Evolutionary conservation across 2,888 invertebrate genomes (phyloP).

Genomic region (Rhaphigaster nebulosa): DNA sequence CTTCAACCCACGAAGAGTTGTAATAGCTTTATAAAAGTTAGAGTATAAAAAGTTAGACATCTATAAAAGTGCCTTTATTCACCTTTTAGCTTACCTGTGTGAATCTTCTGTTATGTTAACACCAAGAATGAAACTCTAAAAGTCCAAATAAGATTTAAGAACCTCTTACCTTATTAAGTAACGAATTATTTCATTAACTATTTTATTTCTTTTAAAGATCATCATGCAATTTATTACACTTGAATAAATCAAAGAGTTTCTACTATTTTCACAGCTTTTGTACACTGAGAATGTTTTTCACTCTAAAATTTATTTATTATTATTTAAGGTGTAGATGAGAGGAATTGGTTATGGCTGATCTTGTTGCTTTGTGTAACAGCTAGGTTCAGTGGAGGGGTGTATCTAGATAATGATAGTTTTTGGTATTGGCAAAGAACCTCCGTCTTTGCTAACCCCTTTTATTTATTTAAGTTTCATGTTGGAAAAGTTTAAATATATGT

Average conservation of each 20-base stretch:
- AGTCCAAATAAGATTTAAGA: too few relatives aligned
- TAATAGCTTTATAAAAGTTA: not conserved
- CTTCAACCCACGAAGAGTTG: not conserved
- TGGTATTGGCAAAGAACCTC: too few relatives aligned
- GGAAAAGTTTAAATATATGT: too few relatives aligned
- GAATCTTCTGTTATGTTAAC: not conserved
- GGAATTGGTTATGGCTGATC: not conserved
- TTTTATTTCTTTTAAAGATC: not conserved
- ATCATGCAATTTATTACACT: not conserved
- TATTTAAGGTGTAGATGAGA: not conserved
- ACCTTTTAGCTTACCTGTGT: not conserved
- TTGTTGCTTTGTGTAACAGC: not conserved
- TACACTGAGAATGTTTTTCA: not conserved
- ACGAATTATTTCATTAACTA: not conserved
- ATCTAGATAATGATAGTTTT: not conserved
- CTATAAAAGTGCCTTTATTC: not conserved
- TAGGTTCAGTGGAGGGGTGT: not conserved
- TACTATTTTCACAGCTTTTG: not conserved
- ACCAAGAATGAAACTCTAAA: not conserved
- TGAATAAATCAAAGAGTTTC: not conserved
- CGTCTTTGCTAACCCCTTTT: too few relatives aligned
- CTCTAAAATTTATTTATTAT: not conserved
- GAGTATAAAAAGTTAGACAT: too few relatives aligned
- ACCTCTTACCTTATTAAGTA: too few relatives aligned
- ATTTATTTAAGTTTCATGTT: too few relatives aligned